These are phyloP conservation scores for Drosophila vallismaia DNA, from an alignment of 2,888 invertebrate species.

Conservation along the genomic window DNA sequence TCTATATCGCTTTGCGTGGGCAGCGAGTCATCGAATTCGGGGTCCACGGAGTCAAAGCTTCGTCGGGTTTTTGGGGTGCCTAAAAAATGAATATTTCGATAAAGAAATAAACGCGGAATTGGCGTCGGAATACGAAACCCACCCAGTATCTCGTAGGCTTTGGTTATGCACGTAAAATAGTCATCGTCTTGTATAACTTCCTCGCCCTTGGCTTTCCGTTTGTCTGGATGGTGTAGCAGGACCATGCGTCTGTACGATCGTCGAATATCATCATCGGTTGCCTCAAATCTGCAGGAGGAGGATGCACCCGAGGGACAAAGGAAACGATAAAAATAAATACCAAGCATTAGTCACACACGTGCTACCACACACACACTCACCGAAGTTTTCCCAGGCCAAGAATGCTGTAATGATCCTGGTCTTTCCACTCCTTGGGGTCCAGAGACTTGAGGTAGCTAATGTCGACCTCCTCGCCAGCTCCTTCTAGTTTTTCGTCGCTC, in stretches of 20 bases:
- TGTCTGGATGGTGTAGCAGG: constrained; percentile 98
- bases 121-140: constrained; percentile 78
- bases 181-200: constrained; percentile 95
- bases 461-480: constrained; percentile 88
- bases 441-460: constrained; percentile 92
- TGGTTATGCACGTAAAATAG: constrained; percentile 99
- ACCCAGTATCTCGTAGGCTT: constrained; percentile 96
- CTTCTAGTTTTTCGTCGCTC: constrained; percentile 79
- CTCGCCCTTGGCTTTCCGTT: constrained; percentile 95
- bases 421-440: constrained; percentile 98
- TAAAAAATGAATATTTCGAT: background rate
- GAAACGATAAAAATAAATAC: constrained; percentile 1
- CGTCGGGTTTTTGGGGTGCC: constrained; percentile 92
- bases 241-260: constrained; percentile 96
- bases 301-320: constrained; percentile 7
- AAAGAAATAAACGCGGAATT: too few species aligned
- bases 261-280: constrained; percentile 96
- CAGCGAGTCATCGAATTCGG: constrained; percentile 94
- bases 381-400: constrained; percentile 91
- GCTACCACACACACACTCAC: constrained; percentile 52
- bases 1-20: constrained; percentile 91
- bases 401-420: constrained; percentile 98
- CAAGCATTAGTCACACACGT: constrained; percentile 48
- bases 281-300: constrained; percentile 87
- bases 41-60: constrained; percentile 98